A percentile compares a stretch with the other conserved stretches of the same genome.
These are phyloP conservation scores for Hirundichthys speculiger DNA, from an alignment of 2,113 vertebrate species.

Conservation along the genomic window DNA sequence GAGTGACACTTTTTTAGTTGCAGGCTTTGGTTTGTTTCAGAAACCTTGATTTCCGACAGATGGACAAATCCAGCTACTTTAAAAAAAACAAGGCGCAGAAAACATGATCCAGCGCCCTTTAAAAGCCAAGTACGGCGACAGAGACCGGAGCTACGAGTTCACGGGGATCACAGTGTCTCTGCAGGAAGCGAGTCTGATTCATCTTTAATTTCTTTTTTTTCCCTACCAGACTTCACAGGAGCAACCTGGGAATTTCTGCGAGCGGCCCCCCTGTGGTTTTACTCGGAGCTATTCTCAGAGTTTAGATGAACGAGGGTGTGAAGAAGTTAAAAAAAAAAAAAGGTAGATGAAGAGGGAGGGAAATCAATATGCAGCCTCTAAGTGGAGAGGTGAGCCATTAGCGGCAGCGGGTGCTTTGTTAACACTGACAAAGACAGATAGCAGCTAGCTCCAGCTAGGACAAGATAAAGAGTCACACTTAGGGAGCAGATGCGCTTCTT, in stretches of 20 bases:
- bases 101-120: background rate
- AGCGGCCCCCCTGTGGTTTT: slow-evolving; percentile 30
- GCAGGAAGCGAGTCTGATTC: slow-evolving; percentile 20
- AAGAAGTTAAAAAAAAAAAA: slow-evolving; percentile 15
- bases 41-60: background rate
- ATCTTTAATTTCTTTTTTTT: slow-evolving; percentile 43
- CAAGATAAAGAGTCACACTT: background rate
- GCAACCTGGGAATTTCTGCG: slow-evolving; percentile 35
- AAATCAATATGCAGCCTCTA: slow-evolving; percentile 48
- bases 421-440: slow-evolving; percentile 44
- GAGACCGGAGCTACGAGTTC: background rate
- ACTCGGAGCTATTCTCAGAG: slow-evolving; percentile 39
- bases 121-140: background rate
- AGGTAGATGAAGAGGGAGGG: slow-evolving; percentile 27
- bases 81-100: slow-evolving; percentile 15
- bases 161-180: background rate
- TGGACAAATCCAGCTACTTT: background rate
- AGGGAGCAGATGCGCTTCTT: slow-evolving; percentile 1
- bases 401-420: slow-evolving; percentile 25
- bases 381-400: slow-evolving; percentile 12
- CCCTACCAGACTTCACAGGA: slow-evolving; percentile 36
- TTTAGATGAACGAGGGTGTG: slow-evolving; percentile 31
- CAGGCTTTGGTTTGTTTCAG: slow-evolving; percentile 6
- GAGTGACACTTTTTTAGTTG: background rate
- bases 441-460: background rate